A percentile compares a stretch with the other conserved stretches of the same genome.
phyloP scores from a whole-genome alignment of 2,888 invertebrate species.

The Cephus sareptanus region DNA sequence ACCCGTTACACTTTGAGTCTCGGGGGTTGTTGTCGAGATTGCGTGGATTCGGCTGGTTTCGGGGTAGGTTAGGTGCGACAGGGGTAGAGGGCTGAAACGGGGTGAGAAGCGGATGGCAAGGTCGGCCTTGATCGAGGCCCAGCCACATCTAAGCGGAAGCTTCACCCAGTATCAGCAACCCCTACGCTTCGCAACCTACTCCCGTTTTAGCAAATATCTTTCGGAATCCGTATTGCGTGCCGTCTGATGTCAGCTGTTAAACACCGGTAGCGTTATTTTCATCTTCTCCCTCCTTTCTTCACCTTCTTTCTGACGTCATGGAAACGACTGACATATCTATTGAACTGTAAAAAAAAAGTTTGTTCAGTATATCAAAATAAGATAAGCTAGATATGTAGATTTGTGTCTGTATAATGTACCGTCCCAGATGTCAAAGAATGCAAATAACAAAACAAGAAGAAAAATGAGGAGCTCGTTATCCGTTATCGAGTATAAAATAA shows the following conservation, averaged over 20 bases:
- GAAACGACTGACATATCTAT: not conserved
- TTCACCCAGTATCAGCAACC: slow-evolving; percentile 24
- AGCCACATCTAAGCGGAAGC: slow-evolving; percentile 41
- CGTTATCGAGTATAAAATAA: not conserved
- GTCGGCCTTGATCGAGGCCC: slow-evolving; percentile 45
- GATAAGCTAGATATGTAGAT: not conserved
- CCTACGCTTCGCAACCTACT: not conserved
- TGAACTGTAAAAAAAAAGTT: not conserved
- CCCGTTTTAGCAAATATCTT: not conserved
- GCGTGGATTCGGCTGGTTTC: slow-evolving; percentile 5
- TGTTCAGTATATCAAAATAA: not conserved
- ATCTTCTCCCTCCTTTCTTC: not conserved
- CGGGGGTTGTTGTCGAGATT: not conserved
- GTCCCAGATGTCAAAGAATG: not conserved
- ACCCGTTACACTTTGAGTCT: slow-evolving; percentile 4
- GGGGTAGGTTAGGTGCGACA: not conserved
- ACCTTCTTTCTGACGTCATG: not conserved
- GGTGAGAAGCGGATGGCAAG: slow-evolving; percentile 35
- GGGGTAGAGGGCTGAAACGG: not conserved
- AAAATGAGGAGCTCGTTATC: not conserved
- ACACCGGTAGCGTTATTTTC: not conserved
- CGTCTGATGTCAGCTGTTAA: not conserved
- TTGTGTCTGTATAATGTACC: not conserved
- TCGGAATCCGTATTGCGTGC: not conserved
- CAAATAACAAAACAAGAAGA: not conserved